These are phyloP conservation scores for Nomada lathburiana DNA, from an alignment of 2,888 invertebrate species.

Conservation along the genomic window DNA sequence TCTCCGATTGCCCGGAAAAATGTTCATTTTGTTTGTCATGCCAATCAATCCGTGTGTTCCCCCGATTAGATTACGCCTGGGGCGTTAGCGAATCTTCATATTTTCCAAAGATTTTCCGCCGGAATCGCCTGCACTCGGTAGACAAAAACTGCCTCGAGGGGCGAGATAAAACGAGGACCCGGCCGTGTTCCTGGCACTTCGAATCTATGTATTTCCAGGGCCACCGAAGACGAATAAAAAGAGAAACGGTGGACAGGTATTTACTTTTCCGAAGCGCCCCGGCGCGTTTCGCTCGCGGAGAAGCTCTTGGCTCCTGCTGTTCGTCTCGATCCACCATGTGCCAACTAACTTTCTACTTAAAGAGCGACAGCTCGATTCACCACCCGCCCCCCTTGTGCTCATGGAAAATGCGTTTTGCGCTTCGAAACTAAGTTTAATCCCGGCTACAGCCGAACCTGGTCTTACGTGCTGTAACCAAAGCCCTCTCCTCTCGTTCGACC, in stretches of 20 bases:
- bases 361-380: slow-evolving; percentile 61
- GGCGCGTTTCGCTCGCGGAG: slow-evolving; percentile 39
- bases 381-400: slow-evolving; percentile 51
- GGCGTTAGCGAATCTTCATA: slow-evolving; percentile 27
- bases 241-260: slow-evolving; percentile 55
- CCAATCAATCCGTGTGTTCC: slow-evolving; percentile 14
- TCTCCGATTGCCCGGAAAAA: not conserved
- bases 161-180: slow-evolving; percentile 31
- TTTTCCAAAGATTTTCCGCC: slow-evolving; percentile 29
- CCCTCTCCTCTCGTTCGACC: not conserved
- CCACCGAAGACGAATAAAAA: slow-evolving; percentile 55
- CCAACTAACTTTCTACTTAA: slow-evolving; percentile 66
- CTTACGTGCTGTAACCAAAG: not conserved
- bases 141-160: slow-evolving; percentile 32
- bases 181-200: slow-evolving; percentile 31
- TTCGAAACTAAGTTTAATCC: slow-evolving; percentile 61
- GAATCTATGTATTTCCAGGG: slow-evolving; percentile 47
- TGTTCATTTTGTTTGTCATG: slow-evolving; percentile 14
- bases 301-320: slow-evolving; percentile 39
- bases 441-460: slow-evolving; percentile 14
- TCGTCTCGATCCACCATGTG: slow-evolving; percentile 47
- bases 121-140: slow-evolving; percentile 32
- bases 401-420: slow-evolving; percentile 63
- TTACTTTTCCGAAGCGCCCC: slow-evolving; percentile 57
- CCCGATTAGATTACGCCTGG: slow-evolving; percentile 17